Evolutionary conservation across 23 tunicate species (phyloP).

Genomic region (Phallusia fumigata): DNA sequence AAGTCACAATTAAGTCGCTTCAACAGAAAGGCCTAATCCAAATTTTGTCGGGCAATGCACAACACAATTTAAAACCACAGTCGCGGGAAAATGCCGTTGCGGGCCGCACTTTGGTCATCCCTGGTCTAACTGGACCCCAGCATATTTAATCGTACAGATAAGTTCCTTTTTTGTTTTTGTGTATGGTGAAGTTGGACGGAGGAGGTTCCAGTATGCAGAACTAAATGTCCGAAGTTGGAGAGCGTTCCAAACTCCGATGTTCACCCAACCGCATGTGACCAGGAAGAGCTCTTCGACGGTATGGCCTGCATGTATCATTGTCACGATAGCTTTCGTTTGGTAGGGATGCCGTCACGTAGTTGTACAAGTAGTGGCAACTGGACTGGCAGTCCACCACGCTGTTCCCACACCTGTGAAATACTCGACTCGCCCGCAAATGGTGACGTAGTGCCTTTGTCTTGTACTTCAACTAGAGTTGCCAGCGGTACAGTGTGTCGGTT

Average conservation of each 20-base stretch:
- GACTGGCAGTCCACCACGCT: background rate
- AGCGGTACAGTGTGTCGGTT: background rate
- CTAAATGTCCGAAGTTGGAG: conserved; percentile 17
- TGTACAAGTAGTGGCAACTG: background rate
- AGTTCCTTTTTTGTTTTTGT: background rate
- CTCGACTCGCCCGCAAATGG: background rate
- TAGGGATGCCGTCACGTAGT: background rate
- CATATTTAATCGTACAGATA: no score
- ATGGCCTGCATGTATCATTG: background rate
- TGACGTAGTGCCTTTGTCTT: background rate
- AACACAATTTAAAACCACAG: no score
- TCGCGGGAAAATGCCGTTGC: no score
- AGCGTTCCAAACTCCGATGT: background rate
- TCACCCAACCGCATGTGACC: background rate
- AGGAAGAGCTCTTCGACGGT: background rate
- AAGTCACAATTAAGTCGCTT: no score
- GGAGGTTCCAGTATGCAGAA: conserved; percentile 32
- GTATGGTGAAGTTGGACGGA: conserved; percentile 22
- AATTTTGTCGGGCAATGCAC: no score
- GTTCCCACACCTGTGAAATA: background rate
- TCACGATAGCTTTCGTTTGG: background rate
- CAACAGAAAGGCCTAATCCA: no score
- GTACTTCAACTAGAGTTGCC: background rate
- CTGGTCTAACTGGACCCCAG: no score
- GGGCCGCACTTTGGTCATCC: no score